Base-by-base conservation (phyloP, 1,140 invertebrate genomes). In the Amphibalanus amphitrite region DNA sequence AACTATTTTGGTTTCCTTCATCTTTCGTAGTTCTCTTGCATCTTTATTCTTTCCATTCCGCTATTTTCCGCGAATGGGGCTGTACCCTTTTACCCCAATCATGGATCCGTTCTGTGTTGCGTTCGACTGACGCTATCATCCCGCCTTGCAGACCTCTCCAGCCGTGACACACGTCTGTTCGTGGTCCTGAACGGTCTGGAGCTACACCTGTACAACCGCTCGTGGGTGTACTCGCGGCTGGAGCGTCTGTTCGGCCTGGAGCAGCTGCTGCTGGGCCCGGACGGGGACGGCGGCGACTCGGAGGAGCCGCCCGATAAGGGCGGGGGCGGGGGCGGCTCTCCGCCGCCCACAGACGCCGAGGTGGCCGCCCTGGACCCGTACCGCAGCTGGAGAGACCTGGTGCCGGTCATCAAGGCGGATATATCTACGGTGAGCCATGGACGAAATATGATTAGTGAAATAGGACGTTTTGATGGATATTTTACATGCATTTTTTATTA, bases 161-260 rank as follows among this genome's bases (percentile, higher is more conserved):
- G 97, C 84, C 94, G 91, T 68, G 93, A 97, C 79, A 94, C 95
- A 10, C 86, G 96, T 68, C 81, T 99, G 26, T 95, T 92, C 65
- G 86, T 98, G 30, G 90, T 95, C 83, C 80, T 98, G 70, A 97
- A 98, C 84, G 95, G 93, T 13, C 92, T 97, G 79, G 95, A 98
- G 81, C 80, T 98, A 67, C 95, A 98, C 81, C 86, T 97, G 15
- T 98, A 97, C 80, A 98, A 98, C 82, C 85, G 93, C 72, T 93
- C 92, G 73, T 84, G 90, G 75, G 79, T 95, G 30, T 98, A 98
- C 82, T 86, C 87, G 75, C 85, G 88, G 79, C 82, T 98, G 71
- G 95, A 97, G 78, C 90, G 91, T 81, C 83, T 88, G 25, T 97
- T 97, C 83, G 92, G 91, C 23, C 80, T 97, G 40, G 89, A 90